These are phyloP conservation scores for Euclidia mi DNA, from an alignment of 2,888 invertebrate genomes.

Conservation along the genomic window DNA sequence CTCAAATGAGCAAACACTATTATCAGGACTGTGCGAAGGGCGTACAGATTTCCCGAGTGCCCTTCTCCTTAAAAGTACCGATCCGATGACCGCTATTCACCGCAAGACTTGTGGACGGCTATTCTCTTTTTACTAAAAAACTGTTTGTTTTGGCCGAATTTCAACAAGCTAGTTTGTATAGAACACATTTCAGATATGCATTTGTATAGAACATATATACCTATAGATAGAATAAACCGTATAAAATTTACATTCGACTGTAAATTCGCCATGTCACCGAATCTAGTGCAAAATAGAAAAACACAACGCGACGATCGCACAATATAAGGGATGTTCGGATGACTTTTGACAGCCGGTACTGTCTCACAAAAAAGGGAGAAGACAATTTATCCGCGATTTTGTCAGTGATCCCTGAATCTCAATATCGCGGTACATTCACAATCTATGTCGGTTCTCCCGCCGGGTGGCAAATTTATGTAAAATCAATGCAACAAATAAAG, in stretches of 20 bases:
- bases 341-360: constrained; percentile 28
- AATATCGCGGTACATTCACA: constrained; percentile 54
- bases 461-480: constrained; percentile 61
- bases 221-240: no score
- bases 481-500: constrained; percentile 67
- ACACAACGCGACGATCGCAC: background rate
- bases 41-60: constrained; percentile 87
- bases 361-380: constrained; percentile 44
- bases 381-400: constrained; percentile 60
- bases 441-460: constrained; percentile 47
- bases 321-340: constrained; percentile 3
- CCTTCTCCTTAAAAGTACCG: constrained; percentile 85
- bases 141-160: constrained; percentile 47
- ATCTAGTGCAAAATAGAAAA: background rate
- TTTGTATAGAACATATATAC: no score
- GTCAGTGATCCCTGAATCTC: constrained; percentile 59
- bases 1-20: constrained; percentile 89
- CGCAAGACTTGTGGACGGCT: constrained; percentile 61
- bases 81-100: constrained; percentile 79
- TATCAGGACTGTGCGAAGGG: constrained; percentile 77
- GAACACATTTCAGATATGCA: no score
- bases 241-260: no score
- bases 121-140: constrained; percentile 54
- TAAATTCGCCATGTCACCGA: background rate
- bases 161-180: background rate